These are phyloP conservation scores for Paratilapia polleni DNA, from an alignment of 2,113 vertebrate species.

Conservation along the genomic window DNA sequence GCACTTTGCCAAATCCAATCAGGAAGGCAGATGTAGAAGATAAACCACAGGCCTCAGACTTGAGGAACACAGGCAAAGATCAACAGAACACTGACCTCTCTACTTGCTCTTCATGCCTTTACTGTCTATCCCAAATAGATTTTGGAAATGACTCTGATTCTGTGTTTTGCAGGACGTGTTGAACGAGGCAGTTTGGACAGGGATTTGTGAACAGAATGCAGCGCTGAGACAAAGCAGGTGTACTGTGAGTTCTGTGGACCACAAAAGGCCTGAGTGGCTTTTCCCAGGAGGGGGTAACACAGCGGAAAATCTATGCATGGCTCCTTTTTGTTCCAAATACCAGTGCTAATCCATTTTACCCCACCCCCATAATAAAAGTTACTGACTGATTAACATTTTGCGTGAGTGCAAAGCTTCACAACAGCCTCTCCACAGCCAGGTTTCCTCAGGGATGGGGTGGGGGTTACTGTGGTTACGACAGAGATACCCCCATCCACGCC, in stretches of 20 bases:
- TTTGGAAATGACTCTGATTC: not conserved
- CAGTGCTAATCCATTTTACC: not conserved
- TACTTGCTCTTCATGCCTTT: not conserved
- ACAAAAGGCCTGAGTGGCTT: not conserved
- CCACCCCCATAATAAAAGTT: conserved; percentile 56
- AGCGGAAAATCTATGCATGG: conserved; percentile 66
- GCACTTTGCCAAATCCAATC: conserved; percentile 4
- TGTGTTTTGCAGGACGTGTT: not conserved
- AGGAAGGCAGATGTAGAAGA: not conserved
- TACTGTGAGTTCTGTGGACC: not conserved
- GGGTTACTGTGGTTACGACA: conserved; percentile 52
- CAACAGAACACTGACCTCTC: not conserved
- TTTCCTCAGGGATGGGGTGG: not conserved
- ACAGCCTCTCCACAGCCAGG: conserved; percentile 3
- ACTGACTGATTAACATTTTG: conserved; percentile 20
- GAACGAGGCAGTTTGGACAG: not conserved
- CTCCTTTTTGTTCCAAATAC: not conserved
- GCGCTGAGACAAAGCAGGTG: accelerated
- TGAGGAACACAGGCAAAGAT: not conserved
- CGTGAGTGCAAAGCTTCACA: conserved; percentile 10
- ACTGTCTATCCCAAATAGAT: not conserved
- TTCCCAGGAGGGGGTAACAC: conserved; percentile 52
- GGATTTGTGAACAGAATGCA: not conserved
- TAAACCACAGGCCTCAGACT: not conserved
- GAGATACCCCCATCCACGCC: conserved; percentile 15